Percentiles rank a stretch among this genome's conserved stretches.
phyloP scores from a whole-genome alignment of 2,113 vertebrate genomes.

The Thunnus maccoyii region DNA sequence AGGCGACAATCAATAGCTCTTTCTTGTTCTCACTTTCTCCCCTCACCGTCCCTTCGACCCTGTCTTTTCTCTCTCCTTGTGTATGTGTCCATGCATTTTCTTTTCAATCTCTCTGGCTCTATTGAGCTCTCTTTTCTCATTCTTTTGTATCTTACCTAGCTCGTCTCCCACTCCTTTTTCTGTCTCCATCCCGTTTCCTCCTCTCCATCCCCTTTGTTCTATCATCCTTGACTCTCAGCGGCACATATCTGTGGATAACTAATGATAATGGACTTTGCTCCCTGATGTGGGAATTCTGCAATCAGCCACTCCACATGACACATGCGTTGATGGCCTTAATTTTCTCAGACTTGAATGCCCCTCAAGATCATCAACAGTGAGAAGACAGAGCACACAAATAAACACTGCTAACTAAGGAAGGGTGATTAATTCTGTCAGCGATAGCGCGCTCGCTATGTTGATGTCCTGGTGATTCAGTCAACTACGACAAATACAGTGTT shows the following conservation, averaged over 20 bases:
- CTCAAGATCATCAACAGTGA: constrained; percentile 64
- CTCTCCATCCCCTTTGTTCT: constrained; percentile 33
- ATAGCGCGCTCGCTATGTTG: neutral
- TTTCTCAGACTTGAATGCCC: constrained; percentile 71
- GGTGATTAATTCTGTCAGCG: constrained; percentile 42
- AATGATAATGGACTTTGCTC: constrained; percentile 79
- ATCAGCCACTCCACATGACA: constrained; percentile 73
- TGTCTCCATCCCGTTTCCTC: neutral
- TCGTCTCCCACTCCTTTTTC: constrained; percentile 20
- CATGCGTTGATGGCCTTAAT: constrained; percentile 71
- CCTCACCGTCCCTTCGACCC: neutral
- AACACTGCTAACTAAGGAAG: constrained; percentile 44
- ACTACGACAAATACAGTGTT: neutral
- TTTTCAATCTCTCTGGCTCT: constrained; percentile 35
- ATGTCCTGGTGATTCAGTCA: constrained; percentile 26
- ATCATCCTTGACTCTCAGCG: constrained; percentile 63
- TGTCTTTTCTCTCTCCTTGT: neutral
- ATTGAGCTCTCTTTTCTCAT: constrained; percentile 25
- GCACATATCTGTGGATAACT: constrained; percentile 73
- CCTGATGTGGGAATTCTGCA: constrained; percentile 78
- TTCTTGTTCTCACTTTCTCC: constrained; percentile 35
- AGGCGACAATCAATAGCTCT: constrained; percentile 64
- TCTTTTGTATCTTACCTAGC: constrained; percentile 15
- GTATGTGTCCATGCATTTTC: constrained; percentile 19
- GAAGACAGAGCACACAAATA: constrained; percentile 59